Percentiles rank a stretch among this genome's conserved stretches.
phyloP scores from a whole-genome alignment of 2,797 vertebrate genomes.

The Antennarius maculatus region DNA sequence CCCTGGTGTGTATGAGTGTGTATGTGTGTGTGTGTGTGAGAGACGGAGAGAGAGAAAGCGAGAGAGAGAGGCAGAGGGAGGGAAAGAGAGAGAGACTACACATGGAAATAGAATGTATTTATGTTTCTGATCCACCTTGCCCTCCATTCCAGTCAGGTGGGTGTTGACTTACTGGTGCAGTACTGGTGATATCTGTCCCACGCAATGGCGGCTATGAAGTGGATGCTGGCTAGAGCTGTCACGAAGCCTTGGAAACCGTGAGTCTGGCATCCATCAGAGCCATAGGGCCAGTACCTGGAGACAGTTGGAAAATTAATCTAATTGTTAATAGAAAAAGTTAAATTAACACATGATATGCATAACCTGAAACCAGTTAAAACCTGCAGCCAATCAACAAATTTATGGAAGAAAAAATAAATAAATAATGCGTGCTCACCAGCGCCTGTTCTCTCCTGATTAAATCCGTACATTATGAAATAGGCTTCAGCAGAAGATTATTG shows the following conservation, averaged over 20 bases:
- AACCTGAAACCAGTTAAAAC: neutral
- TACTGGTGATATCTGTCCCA: slow-evolving; percentile 96
- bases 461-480: slow-evolving; percentile 7
- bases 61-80: neutral
- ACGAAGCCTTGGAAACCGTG: slow-evolving; percentile 95
- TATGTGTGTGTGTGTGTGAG: neutral
- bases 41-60: neutral
- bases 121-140: neutral
- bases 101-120: neutral
- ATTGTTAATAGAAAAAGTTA: neutral
- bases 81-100: neutral
- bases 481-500: slow-evolving; percentile 7
- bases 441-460: slow-evolving; percentile 34
- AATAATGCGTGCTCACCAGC: neutral
- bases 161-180: slow-evolving; percentile 86
- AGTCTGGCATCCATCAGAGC: slow-evolving; percentile 90
- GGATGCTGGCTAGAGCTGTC: slow-evolving; percentile 90
- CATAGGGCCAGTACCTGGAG: slow-evolving; percentile 93
- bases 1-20: neutral
- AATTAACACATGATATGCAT: neutral
- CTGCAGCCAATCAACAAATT: too few relatives aligned
- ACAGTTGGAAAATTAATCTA: neutral
- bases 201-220: slow-evolving; percentile 89
- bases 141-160: neutral
- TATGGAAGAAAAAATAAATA: too few relatives aligned